Conservation (phyloP, 2,888 invertebrate species). For the Dolichomitus sp. region DNA sequence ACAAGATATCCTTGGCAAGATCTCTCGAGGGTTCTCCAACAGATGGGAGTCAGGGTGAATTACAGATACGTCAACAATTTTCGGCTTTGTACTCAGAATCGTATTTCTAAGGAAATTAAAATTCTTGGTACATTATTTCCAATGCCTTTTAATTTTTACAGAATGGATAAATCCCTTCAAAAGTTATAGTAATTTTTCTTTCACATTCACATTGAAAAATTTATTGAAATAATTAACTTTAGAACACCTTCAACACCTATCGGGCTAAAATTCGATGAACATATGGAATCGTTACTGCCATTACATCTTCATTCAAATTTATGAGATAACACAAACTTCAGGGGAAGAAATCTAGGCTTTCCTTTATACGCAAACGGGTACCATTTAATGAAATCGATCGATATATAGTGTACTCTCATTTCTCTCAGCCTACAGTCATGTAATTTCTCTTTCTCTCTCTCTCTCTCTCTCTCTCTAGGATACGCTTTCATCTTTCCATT, state of each 20-base stretch:
- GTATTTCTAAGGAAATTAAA: constrained; percentile 21
- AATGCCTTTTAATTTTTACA: background rate
- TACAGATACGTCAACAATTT: constrained; percentile 47
- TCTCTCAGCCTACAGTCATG: background rate
- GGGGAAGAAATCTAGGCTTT: no score
- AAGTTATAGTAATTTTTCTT: no score
- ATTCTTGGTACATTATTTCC: background rate
- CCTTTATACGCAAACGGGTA: background rate
- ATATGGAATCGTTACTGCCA: no score
- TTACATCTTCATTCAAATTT: no score
- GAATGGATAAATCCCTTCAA: no score
- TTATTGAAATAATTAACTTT: no score
- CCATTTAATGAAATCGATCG: background rate
- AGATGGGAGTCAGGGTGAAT: constrained; percentile 40
- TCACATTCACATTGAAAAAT: no score
- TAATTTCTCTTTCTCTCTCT: constrained; percentile 31
- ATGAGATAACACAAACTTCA: no score
- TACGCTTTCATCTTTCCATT: constrained; percentile 49
- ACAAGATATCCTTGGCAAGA: constrained; percentile 54
- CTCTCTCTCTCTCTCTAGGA: background rate
- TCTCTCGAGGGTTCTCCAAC: constrained; percentile 50
- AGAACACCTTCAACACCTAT: no score
- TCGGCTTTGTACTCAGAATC: constrained; percentile 32
- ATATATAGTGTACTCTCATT: constrained; percentile 1
- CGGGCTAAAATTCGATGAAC: no score